A percentile compares a stretch with the other conserved stretches of the same genome.
These are phyloP conservation scores for Crenuchus spilurus DNA, from an alignment of 2,797 vertebrate species.

Conservation along the genomic window DNA sequence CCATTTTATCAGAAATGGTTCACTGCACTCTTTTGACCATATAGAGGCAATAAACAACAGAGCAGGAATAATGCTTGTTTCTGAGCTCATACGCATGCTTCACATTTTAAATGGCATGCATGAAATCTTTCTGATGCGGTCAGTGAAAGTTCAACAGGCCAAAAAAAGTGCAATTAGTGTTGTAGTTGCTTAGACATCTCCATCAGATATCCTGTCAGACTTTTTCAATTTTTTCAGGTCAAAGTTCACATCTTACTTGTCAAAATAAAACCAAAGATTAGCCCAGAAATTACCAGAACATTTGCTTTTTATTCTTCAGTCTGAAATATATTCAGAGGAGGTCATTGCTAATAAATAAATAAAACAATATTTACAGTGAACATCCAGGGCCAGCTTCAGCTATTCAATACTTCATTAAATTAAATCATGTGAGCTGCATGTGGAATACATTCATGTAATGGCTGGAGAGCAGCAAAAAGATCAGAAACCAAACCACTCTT, in stretches of 20 bases:
- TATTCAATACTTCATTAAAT: too few relatives aligned
- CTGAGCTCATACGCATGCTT: constrained; percentile 51
- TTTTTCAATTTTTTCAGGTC: constrained; percentile 65
- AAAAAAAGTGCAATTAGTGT: constrained; percentile 53
- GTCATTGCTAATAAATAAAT: neutral
- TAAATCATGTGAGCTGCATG: too few relatives aligned
- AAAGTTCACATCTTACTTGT: constrained; percentile 68
- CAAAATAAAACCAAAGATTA: constrained; percentile 72
- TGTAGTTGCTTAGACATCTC: constrained; percentile 68
- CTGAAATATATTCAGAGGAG: constrained; percentile 34
- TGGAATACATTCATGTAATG: too few relatives aligned
- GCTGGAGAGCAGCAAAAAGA: too few relatives aligned
- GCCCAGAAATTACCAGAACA: constrained; percentile 48
- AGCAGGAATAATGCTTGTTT: constrained; percentile 14
- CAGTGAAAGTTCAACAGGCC: constrained; percentile 73
- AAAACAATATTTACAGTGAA: too few relatives aligned
- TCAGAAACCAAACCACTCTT: too few relatives aligned
- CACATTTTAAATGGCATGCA: constrained; percentile 69
- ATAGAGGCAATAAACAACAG: constrained; percentile 23
- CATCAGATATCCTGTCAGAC: constrained; percentile 63
- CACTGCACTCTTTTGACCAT: constrained; percentile 1
- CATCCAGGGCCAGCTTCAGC: too few relatives aligned
- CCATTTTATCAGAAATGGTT: neutral
- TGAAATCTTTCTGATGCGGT: constrained; percentile 79
- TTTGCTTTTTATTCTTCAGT: constrained; percentile 32